These are phyloP conservation scores for Globia sparganii DNA, from an alignment of 2,888 invertebrate species.

Conservation along the genomic window DNA sequence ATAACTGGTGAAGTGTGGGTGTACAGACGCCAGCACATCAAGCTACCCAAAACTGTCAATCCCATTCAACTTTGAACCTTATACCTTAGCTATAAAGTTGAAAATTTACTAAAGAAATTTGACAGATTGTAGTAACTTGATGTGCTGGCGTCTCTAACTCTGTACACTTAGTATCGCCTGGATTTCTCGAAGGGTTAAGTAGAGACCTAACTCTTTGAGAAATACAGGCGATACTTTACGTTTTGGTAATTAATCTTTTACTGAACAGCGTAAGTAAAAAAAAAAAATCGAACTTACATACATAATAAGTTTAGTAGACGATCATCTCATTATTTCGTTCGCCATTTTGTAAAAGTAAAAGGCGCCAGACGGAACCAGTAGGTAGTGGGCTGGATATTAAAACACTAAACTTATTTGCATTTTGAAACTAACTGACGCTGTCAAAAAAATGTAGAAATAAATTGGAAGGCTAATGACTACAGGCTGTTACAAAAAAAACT, in stretches of 20 bases:
- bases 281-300: constrained; percentile 8
- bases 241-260: constrained; percentile 16
- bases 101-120: no score
- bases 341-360: constrained; percentile 49
- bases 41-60: no score
- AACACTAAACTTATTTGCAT: constrained; percentile 5
- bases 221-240: not conserved
- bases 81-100: no score
- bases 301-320: constrained; percentile 4
- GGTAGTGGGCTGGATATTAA: constrained; percentile 20
- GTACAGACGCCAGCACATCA: no score
- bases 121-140: no score
- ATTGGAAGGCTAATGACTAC: not conserved
- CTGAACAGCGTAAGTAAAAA: not conserved
- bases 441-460: not conserved
- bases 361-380: constrained; percentile 17
- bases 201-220: no score
- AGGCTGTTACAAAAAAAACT: not conserved
- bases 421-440: not conserved
- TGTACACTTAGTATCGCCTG: no score
- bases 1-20: not conserved
- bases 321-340: constrained; percentile 22
- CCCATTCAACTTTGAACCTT: no score
- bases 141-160: no score
- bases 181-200: no score